Evolutionary conservation across 30 jellyfish, hydroid and myxozoan genomes (phyloP), one percentile per base, ranked within the genome.

Genomic region (Sanderia malayensis): DNA sequence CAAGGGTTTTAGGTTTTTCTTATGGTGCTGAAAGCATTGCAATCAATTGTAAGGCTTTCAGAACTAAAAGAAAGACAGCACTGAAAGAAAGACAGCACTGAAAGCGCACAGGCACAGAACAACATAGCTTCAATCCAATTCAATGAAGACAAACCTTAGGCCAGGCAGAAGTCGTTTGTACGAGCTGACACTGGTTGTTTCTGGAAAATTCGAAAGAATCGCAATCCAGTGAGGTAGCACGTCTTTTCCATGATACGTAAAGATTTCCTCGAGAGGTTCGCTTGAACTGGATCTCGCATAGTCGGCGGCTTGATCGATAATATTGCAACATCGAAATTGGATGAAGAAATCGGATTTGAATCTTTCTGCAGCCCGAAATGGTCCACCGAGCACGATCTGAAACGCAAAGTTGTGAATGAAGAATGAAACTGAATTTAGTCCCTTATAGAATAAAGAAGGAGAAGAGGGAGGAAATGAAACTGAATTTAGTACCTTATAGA

Each of bases 301-400:
- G 44, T 84, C 83, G 21, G 83, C 65, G 33, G 94, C 89, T 73
- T 90, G 95, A 31, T 90, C 80, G 1, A 90, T 73, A 7, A 90
- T 72, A 53, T 84, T 84, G 79, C 98, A 83, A 52, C 94, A 84
- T 33, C 98, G 96, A 73, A 90, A 90, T 26, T 67, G 83, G 27
- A 83, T 15, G 69, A 83, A 90, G 67, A 72, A 90, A 28, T 80
- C 86, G 0, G 94, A 73, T 20, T 46, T 44, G 86, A 46, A 90
- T 1, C 88, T 81, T 19, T 90, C 98, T 0, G 86, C 79, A 13
- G 98, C 96, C 25, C 77, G 44, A 41, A 90, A 78, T 58, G 95
- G 89, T 15, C 98, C 98, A 28, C 98, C 98, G 25, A 90, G 87
- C 7, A 90, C 79, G 3, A 74, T 85, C 98, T 90, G 61, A 45